Evolutionary conservation across 2,113 vertebrate genomes (phyloP).

Genomic region (Trinectes maculatus): DNA sequence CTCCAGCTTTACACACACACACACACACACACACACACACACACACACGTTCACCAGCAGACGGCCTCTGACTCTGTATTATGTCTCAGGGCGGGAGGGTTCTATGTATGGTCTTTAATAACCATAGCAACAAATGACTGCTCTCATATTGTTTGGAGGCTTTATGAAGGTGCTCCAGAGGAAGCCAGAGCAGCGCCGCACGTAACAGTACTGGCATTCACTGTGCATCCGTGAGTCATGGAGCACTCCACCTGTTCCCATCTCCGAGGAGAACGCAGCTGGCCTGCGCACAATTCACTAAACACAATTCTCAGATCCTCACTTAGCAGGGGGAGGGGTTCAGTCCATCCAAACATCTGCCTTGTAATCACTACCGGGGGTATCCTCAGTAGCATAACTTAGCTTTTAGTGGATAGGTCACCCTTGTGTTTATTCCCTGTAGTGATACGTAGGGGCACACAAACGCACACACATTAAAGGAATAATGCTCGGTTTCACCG

Average conservation of each 20-base stretch:
- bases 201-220: conserved; percentile 57
- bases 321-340: conserved; percentile 17
- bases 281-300: conserved; percentile 48
- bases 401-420: conserved; percentile 44
- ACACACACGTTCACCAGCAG: conserved; percentile 27
- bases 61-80: conserved; percentile 23
- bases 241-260: conserved; percentile 63
- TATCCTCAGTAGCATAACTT: conserved; percentile 32
- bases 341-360: conserved; percentile 52
- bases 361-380: conserved; percentile 15
- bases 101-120: conserved; percentile 53
- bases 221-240: conserved; percentile 56
- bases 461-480: conserved; percentile 31
- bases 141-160: conserved; percentile 43
- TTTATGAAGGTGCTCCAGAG: conserved; percentile 68
- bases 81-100: conserved; percentile 28
- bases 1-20: conserved; percentile 16
- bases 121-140: conserved; percentile 71
- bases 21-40: conserved; percentile 30
- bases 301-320: conserved; percentile 48
- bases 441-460: conserved; percentile 30
- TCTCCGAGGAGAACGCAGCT: conserved; percentile 69
- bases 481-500: conserved; percentile 23
- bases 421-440: conserved; percentile 20
- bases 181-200: conserved; percentile 45